Percentiles rank a stretch among this genome's conserved stretches.
These are phyloP conservation scores for Ochropacha duplaris DNA, from an alignment of 2,888 invertebrate genomes.

Conservation along the genomic window DNA sequence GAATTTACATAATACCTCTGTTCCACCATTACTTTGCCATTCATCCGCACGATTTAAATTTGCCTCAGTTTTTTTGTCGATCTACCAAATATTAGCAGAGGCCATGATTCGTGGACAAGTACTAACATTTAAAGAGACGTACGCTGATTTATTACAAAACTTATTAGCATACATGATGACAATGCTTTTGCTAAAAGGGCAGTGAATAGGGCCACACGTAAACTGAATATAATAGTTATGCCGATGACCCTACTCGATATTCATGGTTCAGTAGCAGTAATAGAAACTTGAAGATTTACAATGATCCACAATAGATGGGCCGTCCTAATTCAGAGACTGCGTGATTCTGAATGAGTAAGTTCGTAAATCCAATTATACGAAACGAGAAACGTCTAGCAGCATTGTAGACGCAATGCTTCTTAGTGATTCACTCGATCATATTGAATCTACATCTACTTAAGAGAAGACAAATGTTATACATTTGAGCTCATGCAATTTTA, in stretches of 20 bases:
- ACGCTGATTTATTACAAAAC: constrained; percentile 12
- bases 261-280: not conserved
- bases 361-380: constrained; percentile 59
- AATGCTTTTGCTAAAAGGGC: not conserved
- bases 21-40: constrained; percentile 38
- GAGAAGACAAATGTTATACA: constrained; percentile 34
- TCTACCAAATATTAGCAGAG: constrained; percentile 26
- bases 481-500: constrained; percentile 45
- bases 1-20: constrained; percentile 63
- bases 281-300: constrained; percentile 24
- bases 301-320: constrained; percentile 29
- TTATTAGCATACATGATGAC: constrained; percentile 16
- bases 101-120: constrained; percentile 18
- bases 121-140: constrained; percentile 22
- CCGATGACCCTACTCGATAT: not conserved
- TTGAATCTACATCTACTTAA: constrained; percentile 36
- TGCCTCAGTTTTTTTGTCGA: constrained; percentile 29
- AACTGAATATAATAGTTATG: not conserved
- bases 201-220: not conserved
- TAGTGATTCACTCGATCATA: constrained; percentile 26
- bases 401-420: constrained; percentile 24
- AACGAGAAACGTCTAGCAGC: constrained; percentile 37
- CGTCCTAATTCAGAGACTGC: constrained; percentile 36
- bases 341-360: constrained; percentile 40
- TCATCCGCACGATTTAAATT: constrained; percentile 43